A percentile compares a stretch with the other conserved stretches of the same genome.
phyloP scores from a whole-genome alignment of 2,888 invertebrate genomes.

The Epinotia demarniana region DNA sequence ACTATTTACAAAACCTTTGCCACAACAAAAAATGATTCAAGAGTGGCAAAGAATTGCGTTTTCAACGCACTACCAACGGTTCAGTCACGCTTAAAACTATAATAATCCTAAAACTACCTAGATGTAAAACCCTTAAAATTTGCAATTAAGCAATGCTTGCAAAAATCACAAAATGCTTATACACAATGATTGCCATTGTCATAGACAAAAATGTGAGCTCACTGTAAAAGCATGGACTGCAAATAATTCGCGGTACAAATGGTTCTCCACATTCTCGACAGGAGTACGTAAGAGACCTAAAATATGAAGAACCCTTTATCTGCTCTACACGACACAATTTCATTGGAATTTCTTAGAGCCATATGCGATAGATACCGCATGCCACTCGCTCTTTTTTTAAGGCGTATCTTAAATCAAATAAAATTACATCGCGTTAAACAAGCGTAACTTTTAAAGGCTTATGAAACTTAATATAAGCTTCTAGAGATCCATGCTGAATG shows the following conservation, averaged over 20 bases:
- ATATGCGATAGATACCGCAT: too few species aligned
- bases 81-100: conserved; percentile 66
- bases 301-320: not conserved
- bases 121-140: conserved; percentile 42
- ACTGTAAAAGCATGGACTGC: not conserved
- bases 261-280: not conserved
- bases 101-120: conserved; percentile 41
- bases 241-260: not conserved
- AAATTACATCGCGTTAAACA: not conserved
- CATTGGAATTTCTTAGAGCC: not conserved
- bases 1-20: conserved; percentile 67
- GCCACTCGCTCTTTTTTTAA: too few species aligned
- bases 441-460: conserved; percentile 26
- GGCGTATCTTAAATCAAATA: not conserved
- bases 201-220: not conserved
- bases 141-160: conserved; percentile 11
- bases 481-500: conserved; percentile 83
- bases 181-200: not conserved
- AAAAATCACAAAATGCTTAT: conserved; percentile 19
- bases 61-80: conserved; percentile 66
- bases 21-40: conserved; percentile 54
- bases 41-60: conserved; percentile 70
- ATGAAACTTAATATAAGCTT: conserved; percentile 44
- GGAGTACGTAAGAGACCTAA: not conserved
- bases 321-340: not conserved